Evolutionary conservation across 2,797 vertebrate species (phyloP).

Genomic region (Pseudomugil tenellus): DNA sequence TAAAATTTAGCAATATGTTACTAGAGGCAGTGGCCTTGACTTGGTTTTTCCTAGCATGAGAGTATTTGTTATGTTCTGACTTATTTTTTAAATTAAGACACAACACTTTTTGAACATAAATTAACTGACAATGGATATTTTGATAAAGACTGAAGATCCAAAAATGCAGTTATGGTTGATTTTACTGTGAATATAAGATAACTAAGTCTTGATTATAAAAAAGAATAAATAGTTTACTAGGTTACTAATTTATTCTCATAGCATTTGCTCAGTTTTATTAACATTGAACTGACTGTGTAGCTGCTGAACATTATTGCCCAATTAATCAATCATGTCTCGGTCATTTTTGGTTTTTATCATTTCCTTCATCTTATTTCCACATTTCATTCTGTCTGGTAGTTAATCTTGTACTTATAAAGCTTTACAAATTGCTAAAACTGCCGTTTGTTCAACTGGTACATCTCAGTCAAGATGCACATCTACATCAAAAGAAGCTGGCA

Average conservation of each 20-base stretch:
- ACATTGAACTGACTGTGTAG: background rate
- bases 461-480: slow-evolving; percentile 18
- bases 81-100: background rate
- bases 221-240: background rate
- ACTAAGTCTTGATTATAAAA: background rate
- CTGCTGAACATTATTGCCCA: background rate
- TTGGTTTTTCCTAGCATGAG: background rate
- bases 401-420: slow-evolving; percentile 8
- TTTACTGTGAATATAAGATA: background rate
- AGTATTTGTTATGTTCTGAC: background rate
- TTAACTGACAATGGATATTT: background rate
- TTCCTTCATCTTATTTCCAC: background rate
- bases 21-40: no score
- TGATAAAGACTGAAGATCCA: background rate
- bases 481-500: slow-evolving; percentile 26
- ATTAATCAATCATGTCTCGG: background rate
- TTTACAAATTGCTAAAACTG: background rate
- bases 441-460: background rate
- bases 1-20: no score
- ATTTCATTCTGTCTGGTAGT: slow-evolving; percentile 7
- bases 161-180: background rate
- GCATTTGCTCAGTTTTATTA: background rate
- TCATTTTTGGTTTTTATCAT: slow-evolving; percentile 8
- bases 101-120: background rate
- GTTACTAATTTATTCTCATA: background rate